Percentiles rank a stretch among this genome's conserved stretches.
These are phyloP conservation scores for Hirundo rustica DNA, from an alignment of 2,797 vertebrate genomes.

Conservation along the genomic window DNA sequence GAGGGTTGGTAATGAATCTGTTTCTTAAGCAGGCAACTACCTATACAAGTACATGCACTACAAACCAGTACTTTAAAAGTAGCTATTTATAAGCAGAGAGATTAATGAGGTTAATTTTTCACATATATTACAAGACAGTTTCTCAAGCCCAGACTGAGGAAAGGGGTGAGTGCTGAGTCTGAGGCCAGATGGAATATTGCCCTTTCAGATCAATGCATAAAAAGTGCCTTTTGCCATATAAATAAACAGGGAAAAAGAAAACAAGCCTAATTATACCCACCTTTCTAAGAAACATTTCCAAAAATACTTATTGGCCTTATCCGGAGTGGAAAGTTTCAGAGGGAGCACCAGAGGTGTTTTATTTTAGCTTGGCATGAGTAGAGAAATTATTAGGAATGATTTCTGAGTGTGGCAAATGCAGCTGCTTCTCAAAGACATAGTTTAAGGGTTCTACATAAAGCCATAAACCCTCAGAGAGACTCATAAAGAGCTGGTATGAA, in stretches of 20 bases:
- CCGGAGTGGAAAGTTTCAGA: slow-evolving; percentile 57
- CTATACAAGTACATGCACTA: neutral
- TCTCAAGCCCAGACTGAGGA: slow-evolving; percentile 37
- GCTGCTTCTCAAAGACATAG: slow-evolving; percentile 45
- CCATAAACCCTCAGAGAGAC: slow-evolving; percentile 10
- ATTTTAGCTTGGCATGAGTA: slow-evolving; percentile 57
- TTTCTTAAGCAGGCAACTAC: neutral
- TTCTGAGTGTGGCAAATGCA: slow-evolving; percentile 44
- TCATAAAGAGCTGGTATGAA: slow-evolving; percentile 33
- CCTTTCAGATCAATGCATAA: slow-evolving; percentile 36
- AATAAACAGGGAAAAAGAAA: slow-evolving; percentile 12
- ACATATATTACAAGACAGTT: slow-evolving; percentile 47
- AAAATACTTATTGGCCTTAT: slow-evolving; percentile 54
- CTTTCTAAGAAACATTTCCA: slow-evolving; percentile 36
- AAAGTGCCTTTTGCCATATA: slow-evolving; percentile 43
- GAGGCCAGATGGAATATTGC: slow-evolving; percentile 51
- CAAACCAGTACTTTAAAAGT: slow-evolving; percentile 39
- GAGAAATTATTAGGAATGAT: slow-evolving; percentile 22
- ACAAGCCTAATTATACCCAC: slow-evolving; percentile 41
- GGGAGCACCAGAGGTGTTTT: slow-evolving; percentile 50
- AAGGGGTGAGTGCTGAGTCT: slow-evolving; percentile 3
- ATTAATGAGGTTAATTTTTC: slow-evolving; percentile 45
- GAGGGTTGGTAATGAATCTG: neutral
- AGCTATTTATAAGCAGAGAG: slow-evolving; percentile 67
- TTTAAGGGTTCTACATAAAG: slow-evolving; percentile 38